phyloP scores from a whole-genome alignment of 2,888 invertebrate species.

The Mythimna vitellina region DNA sequence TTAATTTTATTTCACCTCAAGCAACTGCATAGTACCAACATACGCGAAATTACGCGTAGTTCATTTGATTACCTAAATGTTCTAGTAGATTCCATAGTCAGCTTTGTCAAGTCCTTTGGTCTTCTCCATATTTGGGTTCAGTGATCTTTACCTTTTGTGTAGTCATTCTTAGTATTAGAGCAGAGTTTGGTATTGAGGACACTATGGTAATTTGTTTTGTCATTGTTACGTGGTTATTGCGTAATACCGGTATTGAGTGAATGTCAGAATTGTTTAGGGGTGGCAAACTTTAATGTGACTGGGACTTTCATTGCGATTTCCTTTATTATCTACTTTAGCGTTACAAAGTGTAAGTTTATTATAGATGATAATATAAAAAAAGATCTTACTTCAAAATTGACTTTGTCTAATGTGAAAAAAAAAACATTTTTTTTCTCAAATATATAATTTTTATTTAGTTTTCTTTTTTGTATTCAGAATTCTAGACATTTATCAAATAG shows the following conservation, averaged over 20 bases:
- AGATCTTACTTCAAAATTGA: not conserved
- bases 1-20: not conserved
- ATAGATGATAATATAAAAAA: not conserved
- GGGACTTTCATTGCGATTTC: not conserved
- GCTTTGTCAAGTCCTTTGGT: constrained; percentile 27
- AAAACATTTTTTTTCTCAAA: not conserved
- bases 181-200: constrained; percentile 12
- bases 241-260: constrained; percentile 16
- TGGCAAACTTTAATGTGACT: not conserved
- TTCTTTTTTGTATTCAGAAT: too few species aligned
- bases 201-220: constrained; percentile 28
- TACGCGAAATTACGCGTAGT: too few species aligned
- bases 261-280: constrained; percentile 21
- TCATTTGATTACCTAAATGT: constrained; percentile 38
- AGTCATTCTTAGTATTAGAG: constrained; percentile 14
- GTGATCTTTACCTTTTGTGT: constrained; percentile 42
- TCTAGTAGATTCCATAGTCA: not conserved
- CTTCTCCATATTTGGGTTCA: constrained; percentile 39
- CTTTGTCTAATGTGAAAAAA: not conserved
- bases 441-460: not conserved
- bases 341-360: not conserved
- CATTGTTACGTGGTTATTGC: constrained; percentile 18
- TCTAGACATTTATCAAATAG: too few species aligned
- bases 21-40: constrained; percentile 7
- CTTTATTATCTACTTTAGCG: not conserved